Base-by-base conservation (phyloP, 2,888 invertebrate genomes). In the Atethmia centrago region DNA sequence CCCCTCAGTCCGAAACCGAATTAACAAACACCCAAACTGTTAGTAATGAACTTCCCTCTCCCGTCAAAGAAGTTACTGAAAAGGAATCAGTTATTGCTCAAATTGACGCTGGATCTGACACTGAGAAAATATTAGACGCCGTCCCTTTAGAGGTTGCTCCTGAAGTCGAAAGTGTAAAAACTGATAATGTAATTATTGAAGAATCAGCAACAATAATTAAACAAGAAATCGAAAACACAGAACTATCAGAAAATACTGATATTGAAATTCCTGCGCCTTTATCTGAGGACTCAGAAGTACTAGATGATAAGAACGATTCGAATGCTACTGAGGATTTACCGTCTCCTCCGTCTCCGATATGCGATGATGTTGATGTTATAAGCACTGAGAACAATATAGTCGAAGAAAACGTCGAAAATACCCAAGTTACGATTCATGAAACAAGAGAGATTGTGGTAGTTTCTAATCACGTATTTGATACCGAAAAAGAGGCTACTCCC, bases 321-420 rank as follows among this genome's bases (percentile, higher is more conserved):
- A 88, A 87, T 62, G 71, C 74, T 64, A 79, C 74, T n/a, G 90
- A 89, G n/a, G 90, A 91, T 40, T 81, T 89, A n/a, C 91, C 93
- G 0, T 89, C 90, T 10, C 91, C 91, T n/a, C 92, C 92, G 45
- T 90, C 91, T 16, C 90, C 90, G 25, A 81, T 85, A 69, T 88
- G 88, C 66, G 89, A 91, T 31, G 88, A 88, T 55, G 72, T 79
- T 40, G 82, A 85, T 45, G 62, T 71, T 55, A 81, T 81, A 73
- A 71, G 71, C 42, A 59, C 78, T 42, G 74, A 77, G 4, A 85
- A 82, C 55, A 74, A 51, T 36, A 78, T 80, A 40, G 61, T 79
- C 40, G 69, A 85, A 55, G 85, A 88, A n/a, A 85, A 85, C 62
- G 79, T 82, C 49, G 88, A 85, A 42, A 85, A 84, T 16, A 70